phyloP scores from a whole-genome alignment of 2,888 invertebrate species.

The Drosophila subquinaria region DNA sequence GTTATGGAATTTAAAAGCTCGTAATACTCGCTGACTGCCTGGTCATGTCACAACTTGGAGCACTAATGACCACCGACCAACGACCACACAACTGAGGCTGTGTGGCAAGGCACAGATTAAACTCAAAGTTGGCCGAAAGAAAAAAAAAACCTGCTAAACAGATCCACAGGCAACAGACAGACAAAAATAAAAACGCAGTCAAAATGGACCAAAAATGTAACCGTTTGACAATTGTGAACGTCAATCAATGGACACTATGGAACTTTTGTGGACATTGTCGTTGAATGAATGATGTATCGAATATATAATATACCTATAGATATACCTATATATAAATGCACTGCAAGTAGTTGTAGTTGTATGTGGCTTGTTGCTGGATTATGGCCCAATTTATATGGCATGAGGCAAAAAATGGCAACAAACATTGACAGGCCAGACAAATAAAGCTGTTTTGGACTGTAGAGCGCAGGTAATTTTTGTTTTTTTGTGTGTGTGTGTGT shows the following conservation, averaged over 20 bases:
- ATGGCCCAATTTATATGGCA: conserved; percentile 44
- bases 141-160: conserved; percentile 29
- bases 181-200: not conserved
- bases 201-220: conserved; percentile 7
- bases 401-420: conserved; percentile 18
- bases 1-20: conserved; percentile 4
- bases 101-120: conserved; percentile 3
- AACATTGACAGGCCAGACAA: conserved; percentile 21
- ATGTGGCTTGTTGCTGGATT: conserved; percentile 17
- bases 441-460: conserved; percentile 45
- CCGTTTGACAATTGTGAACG: conserved; percentile 49
- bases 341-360: not conserved
- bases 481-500: not conserved
- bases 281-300: conserved; percentile 50
- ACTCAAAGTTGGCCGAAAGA: conserved; percentile 3
- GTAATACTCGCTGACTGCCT: conserved; percentile 8
- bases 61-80: conserved; percentile 36
- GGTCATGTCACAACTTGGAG: conserved; percentile 26
- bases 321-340: conserved; percentile 3
- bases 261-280: conserved; percentile 12
- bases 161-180: conserved; percentile 14
- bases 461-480: conserved; percentile 29
- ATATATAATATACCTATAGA: conserved; percentile 4
- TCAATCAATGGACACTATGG: conserved; percentile 43
- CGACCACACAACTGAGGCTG: conserved; percentile 2